These are phyloP conservation scores for Eurypyga helias DNA, from an alignment of 2,113 vertebrate species.

Conservation along the genomic window DNA sequence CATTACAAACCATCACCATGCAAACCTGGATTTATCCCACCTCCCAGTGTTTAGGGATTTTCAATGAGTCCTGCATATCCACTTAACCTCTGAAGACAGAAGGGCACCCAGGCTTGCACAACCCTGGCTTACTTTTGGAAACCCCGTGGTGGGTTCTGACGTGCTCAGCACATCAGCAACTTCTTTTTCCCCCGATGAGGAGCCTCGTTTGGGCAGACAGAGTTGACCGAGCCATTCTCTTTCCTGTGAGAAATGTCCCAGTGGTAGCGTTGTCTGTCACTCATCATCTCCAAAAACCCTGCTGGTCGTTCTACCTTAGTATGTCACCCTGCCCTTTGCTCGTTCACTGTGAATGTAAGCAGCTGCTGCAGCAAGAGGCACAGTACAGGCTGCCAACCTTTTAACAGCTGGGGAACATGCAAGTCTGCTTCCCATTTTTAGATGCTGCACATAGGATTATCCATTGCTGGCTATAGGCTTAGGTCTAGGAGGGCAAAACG, in stretches of 20 bases:
- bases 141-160: background rate
- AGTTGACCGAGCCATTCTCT: background rate
- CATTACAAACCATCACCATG: background rate
- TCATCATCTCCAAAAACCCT: background rate
- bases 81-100: background rate
- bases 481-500: background rate
- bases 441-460: background rate
- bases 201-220: background rate
- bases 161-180: background rate
- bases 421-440: background rate
- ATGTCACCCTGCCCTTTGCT: accelerated
- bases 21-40: background rate
- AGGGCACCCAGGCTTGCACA: background rate
- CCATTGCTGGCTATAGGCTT: background rate
- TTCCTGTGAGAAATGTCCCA: background rate
- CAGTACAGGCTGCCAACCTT: background rate
- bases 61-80: background rate
- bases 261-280: background rate
- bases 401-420: background rate
- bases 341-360: background rate
- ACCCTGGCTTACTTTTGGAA: background rate
- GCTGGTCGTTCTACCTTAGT: background rate
- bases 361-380: background rate
- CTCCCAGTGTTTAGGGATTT: background rate
- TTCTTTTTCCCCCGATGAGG: background rate